phyloP scores from a whole-genome alignment of 2,113 vertebrate species.

The Tretioscincus oriximinensis region DNA sequence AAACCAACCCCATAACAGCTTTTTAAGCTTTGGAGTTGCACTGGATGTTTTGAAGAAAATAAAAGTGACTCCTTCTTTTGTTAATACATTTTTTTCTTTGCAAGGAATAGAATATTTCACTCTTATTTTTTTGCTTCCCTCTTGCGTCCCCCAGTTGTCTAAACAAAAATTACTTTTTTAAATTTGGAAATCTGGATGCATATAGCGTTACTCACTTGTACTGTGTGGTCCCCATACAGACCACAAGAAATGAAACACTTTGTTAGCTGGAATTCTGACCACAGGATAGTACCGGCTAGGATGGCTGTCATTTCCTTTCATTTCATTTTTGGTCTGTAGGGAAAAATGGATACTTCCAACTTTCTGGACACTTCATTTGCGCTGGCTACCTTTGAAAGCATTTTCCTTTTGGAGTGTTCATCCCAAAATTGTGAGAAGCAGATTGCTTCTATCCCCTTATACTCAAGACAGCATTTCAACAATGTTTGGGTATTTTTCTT shows the following conservation, averaged over 20 bases:
- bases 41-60: slow-evolving; percentile 50
- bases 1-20: slow-evolving; percentile 70
- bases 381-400: slow-evolving; percentile 6
- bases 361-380: slow-evolving; percentile 1
- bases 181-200: neutral
- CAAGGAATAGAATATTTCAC: slow-evolving; percentile 4
- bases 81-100: neutral
- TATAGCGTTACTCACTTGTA: fast-evolving
- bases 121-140: slow-evolving; percentile 44
- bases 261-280: slow-evolving; percentile 7
- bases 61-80: slow-evolving; percentile 45
- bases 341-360: neutral
- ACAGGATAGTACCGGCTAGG: neutral
- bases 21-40: slow-evolving; percentile 51
- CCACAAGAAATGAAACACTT: neutral
- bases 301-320: slow-evolving; percentile 4
- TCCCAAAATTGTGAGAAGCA: neutral
- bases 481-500: neutral
- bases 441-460: neutral
- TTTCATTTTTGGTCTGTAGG: neutral
- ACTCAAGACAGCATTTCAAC: neutral
- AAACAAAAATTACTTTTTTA: neutral
- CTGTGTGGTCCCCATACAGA: neutral
- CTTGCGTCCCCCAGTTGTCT: slow-evolving; percentile 37
- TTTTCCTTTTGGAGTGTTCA: slow-evolving; percentile 4